Conservation (phyloP, 2,113 vertebrate genomes). For the Lutjanus erythropterus region DNA sequence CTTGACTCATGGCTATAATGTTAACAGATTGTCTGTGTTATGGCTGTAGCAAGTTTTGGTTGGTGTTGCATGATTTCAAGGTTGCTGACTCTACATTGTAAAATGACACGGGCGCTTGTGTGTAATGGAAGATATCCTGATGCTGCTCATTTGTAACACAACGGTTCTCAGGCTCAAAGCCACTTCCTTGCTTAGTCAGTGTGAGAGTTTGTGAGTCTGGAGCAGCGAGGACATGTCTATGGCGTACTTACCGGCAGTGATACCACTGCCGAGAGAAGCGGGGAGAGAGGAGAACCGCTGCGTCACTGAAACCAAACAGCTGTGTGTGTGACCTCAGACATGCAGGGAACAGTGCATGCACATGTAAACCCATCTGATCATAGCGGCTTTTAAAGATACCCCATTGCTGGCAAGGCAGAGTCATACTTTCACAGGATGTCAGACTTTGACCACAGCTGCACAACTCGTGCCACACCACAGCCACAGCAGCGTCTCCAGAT, state of each 20-base stretch:
- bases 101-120: slow-evolving; percentile 24
- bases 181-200: slow-evolving; percentile 84
- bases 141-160: slow-evolving; percentile 61
- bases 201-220: slow-evolving; percentile 72
- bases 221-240: slow-evolving; percentile 61
- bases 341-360: slow-evolving; percentile 14
- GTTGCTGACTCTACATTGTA: slow-evolving; percentile 40
- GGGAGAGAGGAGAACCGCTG: slow-evolving; percentile 65
- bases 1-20: slow-evolving; percentile 39
- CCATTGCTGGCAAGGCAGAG: background rate
- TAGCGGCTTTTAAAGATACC: slow-evolving; percentile 24
- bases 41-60: slow-evolving; percentile 44
- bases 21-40: slow-evolving; percentile 55
- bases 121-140: slow-evolving; percentile 62
- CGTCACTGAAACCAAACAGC: slow-evolving; percentile 83
- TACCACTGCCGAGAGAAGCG: slow-evolving; percentile 67
- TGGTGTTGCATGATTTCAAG: slow-evolving; percentile 40
- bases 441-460: slow-evolving; percentile 59
- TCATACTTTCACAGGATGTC: slow-evolving; percentile 68
- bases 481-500: slow-evolving; percentile 31
- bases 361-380: slow-evolving; percentile 7
- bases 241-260: slow-evolving; percentile 78
- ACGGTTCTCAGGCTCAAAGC: slow-evolving; percentile 72
- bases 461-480: slow-evolving; percentile 27
- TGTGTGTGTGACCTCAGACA: slow-evolving; percentile 65